Percentiles rank a stretch among this genome's conserved stretches.
phyloP scores from a whole-genome alignment of 2,113 vertebrate genomes.

The Pelodiscus sinensis region DNA sequence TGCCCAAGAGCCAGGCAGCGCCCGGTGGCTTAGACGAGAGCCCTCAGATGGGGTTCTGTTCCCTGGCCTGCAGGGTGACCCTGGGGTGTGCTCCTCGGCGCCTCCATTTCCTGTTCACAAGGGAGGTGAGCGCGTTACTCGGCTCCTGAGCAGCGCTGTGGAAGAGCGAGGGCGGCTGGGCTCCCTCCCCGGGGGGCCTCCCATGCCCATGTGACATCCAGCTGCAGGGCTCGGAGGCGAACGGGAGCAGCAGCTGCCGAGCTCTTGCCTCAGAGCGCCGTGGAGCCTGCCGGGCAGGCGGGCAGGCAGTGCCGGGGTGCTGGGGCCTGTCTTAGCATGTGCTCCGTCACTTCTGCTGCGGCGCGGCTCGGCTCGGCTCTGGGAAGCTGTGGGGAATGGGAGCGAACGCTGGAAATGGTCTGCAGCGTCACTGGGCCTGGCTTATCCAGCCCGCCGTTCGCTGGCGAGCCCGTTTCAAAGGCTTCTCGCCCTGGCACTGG shows the following conservation, averaged over 20 bases:
- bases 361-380: conserved; percentile 54
- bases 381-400: conserved; percentile 19
- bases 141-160: not conserved
- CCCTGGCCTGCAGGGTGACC: not conserved
- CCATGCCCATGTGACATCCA: not conserved
- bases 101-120: not conserved
- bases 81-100: not conserved
- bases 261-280: not conserved
- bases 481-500: not conserved
- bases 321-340: conserved; percentile 60
- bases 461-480: not conserved
- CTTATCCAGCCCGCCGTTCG: not conserved
- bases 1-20: accelerated
- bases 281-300: not conserved
- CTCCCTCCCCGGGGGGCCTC: not conserved
- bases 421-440: accelerated
- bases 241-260: not conserved
- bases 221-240: not conserved
- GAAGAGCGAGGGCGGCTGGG: not conserved
- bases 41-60: not conserved
- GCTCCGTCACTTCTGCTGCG: conserved; percentile 34
- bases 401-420: not conserved
- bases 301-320: conserved; percentile 43
- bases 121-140: too few species aligned
- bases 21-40: not conserved